Percentiles rank a stretch among this genome's conserved stretches.
These are phyloP conservation scores for Falco rusticolus DNA, from an alignment of 2,797 vertebrate species.

Conservation along the genomic window DNA sequence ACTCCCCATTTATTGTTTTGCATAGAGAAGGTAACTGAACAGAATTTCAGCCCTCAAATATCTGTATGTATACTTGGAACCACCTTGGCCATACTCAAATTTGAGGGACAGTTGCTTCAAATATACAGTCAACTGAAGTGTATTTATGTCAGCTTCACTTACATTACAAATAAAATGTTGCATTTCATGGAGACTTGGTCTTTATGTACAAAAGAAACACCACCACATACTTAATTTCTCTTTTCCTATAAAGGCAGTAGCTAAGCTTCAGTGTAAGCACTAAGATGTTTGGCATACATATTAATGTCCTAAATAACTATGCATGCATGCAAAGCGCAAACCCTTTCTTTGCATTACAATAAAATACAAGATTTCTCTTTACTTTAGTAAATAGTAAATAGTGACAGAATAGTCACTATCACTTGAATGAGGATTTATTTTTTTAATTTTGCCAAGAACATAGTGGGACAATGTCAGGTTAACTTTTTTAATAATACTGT, in stretches of 20 bases:
- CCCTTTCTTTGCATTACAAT: conserved; percentile 73
- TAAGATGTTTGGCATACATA: conserved; percentile 34
- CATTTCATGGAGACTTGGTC: background rate
- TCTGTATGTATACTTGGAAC: background rate
- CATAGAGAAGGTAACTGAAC: background rate
- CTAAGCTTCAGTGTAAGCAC: conserved; percentile 50
- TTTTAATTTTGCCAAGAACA: background rate
- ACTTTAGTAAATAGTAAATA: background rate
- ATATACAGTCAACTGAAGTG: background rate
- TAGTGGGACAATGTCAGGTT: conserved; percentile 41
- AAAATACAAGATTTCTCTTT: conserved; percentile 13
- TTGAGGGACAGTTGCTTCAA: background rate
- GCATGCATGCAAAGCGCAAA: conserved; percentile 74
- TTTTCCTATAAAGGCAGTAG: conserved; percentile 2
- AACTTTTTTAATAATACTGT: background rate
- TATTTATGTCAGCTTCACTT: background rate
- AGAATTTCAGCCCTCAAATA: background rate
- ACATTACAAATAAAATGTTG: background rate
- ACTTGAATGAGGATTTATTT: background rate
- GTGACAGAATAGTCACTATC: background rate
- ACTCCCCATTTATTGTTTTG: background rate
- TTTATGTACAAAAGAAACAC: conserved; percentile 54
- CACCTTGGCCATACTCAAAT: background rate
- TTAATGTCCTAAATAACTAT: conserved; percentile 33
- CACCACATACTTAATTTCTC: background rate